phyloP scores from a whole-genome alignment of 2,113 vertebrate genomes.

The Marcusenius ussheri region DNA sequence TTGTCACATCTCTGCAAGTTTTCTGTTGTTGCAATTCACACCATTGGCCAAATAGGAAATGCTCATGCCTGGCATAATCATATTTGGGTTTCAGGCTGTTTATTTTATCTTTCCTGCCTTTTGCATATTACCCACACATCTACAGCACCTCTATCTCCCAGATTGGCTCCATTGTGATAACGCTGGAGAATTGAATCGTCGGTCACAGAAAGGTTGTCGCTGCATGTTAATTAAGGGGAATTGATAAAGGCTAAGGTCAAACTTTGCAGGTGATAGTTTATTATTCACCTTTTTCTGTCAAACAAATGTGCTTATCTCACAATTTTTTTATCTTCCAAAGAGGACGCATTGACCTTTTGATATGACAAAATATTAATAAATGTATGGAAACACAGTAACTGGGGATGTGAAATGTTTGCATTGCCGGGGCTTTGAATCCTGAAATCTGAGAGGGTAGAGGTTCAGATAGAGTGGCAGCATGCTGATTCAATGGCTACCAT shows the following conservation, averaged over 20 bases:
- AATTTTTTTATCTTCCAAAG: background rate
- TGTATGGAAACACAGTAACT: background rate
- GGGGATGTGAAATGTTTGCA: background rate
- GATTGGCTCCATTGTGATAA: slow-evolving; percentile 7
- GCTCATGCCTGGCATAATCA: background rate
- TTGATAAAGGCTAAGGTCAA: slow-evolving; percentile 17
- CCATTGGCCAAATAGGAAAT: background rate
- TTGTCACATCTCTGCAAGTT: background rate
- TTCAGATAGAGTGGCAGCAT: background rate
- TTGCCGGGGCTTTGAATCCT: background rate
- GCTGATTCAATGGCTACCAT: background rate
- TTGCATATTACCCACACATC: background rate
- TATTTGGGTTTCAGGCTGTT: background rate
- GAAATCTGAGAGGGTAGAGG: background rate
- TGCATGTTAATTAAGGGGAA: slow-evolving; percentile 3
- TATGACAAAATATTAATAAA: slow-evolving; percentile 8
- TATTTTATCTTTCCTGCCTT: background rate
- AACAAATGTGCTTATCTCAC: background rate
- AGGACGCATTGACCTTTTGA: slow-evolving; percentile 10
- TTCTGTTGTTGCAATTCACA: background rate
- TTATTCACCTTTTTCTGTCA: background rate
- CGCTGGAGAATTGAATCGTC: background rate
- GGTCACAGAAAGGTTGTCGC: slow-evolving; percentile 6
- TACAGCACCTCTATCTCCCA: background rate
- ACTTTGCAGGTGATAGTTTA: slow-evolving; percentile 8